A percentile compares a stretch with the other conserved stretches of the same genome.
Conservation (phyloP, 2,113 vertebrate genomes). For the Glaucomys volans region DNA sequence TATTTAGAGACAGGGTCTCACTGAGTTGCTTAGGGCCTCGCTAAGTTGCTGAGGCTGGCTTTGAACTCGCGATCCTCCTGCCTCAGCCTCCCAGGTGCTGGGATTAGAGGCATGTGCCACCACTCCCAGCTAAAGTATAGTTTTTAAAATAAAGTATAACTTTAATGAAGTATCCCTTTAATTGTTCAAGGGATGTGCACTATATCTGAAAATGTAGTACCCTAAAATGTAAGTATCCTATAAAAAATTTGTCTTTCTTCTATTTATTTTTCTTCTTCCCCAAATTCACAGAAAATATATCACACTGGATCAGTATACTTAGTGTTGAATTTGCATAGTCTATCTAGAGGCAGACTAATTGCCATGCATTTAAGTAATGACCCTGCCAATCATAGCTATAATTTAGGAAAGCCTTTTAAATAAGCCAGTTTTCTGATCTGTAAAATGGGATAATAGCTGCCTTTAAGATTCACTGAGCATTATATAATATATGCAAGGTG, state of each 20-base stretch:
- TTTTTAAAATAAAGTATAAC: too few species aligned
- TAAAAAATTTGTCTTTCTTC: neutral
- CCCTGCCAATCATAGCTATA: neutral
- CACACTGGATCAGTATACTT: neutral
- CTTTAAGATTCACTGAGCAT: neutral
- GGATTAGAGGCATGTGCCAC: too few species aligned
- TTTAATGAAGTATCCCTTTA: neutral
- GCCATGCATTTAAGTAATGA: neutral
- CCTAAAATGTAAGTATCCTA: neutral
- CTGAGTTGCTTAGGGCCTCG: too few species aligned
- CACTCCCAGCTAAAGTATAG: too few species aligned
- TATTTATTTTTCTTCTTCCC: constrained; percentile 33
- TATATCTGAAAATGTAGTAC: neutral
- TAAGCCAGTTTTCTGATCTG: neutral
- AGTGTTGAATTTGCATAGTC: neutral
- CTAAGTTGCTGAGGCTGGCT: too few species aligned
- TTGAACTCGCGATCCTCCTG: too few species aligned
- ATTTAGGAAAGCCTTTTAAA: constrained; percentile 1
- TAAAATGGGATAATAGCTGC: neutral
- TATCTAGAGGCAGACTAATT: neutral
- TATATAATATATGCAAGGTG: neutral
- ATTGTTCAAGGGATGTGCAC: neutral
- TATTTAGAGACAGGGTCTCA: too few species aligned
- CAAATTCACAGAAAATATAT: constrained; percentile 36
- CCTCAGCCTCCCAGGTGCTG: too few species aligned